Conservation (phyloP, 2,113 vertebrate genomes). For the Percina caprodes region DNA sequence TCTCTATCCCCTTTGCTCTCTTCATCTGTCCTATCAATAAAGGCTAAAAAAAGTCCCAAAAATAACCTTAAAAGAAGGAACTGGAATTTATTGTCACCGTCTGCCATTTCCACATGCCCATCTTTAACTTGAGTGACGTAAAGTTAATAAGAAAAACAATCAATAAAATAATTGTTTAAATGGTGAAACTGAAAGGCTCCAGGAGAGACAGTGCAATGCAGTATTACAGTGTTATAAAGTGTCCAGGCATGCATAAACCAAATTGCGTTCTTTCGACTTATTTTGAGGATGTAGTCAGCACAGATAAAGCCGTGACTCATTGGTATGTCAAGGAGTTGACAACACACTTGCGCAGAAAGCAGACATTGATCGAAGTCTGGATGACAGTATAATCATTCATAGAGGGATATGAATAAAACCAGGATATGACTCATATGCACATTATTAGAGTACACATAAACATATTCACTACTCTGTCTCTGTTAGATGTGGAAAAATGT, state of each 20-base stretch:
- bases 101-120: neutral
- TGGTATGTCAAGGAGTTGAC: conserved; percentile 1
- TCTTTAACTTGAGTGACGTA: neutral
- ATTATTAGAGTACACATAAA: neutral
- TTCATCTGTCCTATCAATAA: no score
- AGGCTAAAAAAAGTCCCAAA: no score
- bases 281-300: neutral
- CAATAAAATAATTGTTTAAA: neutral
- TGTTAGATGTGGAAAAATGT: neutral
- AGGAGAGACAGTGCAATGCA: neutral
- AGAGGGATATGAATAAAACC: conserved; percentile 4
- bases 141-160: conserved; percentile 1
- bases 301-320: neutral
- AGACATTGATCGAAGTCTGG: conserved; percentile 14
- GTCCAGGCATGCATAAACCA: conserved; percentile 2
- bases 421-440: neutral
- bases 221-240: neutral
- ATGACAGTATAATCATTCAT: conserved; percentile 14
- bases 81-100: neutral
- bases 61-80: no score
- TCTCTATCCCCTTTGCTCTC: no score
- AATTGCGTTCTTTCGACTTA: neutral
- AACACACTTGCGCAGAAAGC: neutral
- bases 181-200: neutral
- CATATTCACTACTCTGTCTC: neutral